Base-by-base conservation (phyloP, 1,140 invertebrate genomes). In the Ectropis grisescens region DNA sequence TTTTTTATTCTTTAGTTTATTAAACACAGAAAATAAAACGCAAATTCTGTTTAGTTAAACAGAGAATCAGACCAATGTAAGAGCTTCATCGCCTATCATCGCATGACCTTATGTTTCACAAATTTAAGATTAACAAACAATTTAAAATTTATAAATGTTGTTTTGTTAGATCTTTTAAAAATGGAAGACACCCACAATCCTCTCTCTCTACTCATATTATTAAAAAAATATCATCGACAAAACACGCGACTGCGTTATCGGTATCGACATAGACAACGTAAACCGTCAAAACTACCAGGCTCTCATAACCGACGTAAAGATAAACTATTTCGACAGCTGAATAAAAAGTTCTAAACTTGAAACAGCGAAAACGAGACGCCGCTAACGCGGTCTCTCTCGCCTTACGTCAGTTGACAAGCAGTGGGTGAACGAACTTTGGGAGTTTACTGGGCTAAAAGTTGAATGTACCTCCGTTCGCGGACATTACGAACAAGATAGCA, bases 401-500 rank as follows among this genome's bases (percentile, higher is more conserved):
- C 64, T 58, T 74, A 75, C 72, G 72, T 78, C 67, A 81, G 70
- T 81, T 81, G 72, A 81, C 75, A 81, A 81, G 75, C 62, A 81
- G 40, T 81, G 76, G 76, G 76, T 81, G 76, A 81, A 78, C 60
- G 76, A 81, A 78, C 76, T 74, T 62, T 46, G 65, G 55, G 75
- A 81, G 76, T 81, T 81, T 81, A 81, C 76, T 81, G 69, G 76
- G 76, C 76, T 81, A 81, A 81, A 81, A 81, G 76, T 81, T 81
- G 72, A 81, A 81, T 67, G 76, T 81, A 81, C 72, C 71, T 67
- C 67, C 71, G 72, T 76, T 78, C 76, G 76, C 76, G 72, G 76
- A 81, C 72, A 76, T 81, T 72, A 78, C 72, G 67, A 78, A 81
- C 75, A 78, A 81, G 72, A 81, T 81, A 81, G 76, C 71, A 78